Base-by-base conservation (phyloP, 2,797 vertebrate genomes). In the Propithecus deckenii region DNA sequence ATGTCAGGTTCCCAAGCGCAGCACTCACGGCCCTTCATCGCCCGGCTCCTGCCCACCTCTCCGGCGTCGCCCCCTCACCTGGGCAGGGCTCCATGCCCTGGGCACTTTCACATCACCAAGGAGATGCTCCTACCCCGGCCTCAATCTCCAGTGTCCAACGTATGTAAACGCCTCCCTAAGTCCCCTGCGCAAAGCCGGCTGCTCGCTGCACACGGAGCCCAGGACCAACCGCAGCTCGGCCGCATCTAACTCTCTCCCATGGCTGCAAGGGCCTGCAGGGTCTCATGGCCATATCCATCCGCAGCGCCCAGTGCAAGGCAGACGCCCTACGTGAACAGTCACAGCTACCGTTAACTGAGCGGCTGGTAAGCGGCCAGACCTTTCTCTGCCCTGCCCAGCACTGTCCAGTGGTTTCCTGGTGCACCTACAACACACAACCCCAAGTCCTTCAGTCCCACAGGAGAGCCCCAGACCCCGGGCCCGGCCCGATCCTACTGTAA, bases 311-410 rank as follows among this genome's bases (percentile, higher is more conserved):
- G 48, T 6, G 4, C n/a, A 14, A 78, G 48, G 75, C 32, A 14
- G 20, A 35, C 7, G 23, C 48, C 12, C 32, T 52, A 3, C 7
- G 7, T 35, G 48, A 35, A 14, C 0, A 1, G 6, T 52, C 17
- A 76, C 30, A 22, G 17, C 30, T 76, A 76, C 74, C 20, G 46
- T 22, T 32, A 50, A 32, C 48, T 2, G 3, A 35, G 48, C 10
- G 0, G 2, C 32, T 35, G 7, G 22, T 23, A 35, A 23, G 75
- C 0, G 1, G 12, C 32, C 5, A 2, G 1, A n/a, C 32, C 48
- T n/a, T 35, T 22, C 32, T 52, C 32, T 52, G 32, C 32, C 32
- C 32, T 78, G 48, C 48, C 48, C 20, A 78, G 52, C 4, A 4
- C 48, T 14, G 12, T 35, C 46, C 6, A 1, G 20, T 35, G 75